Evolutionary conservation across 2,113 vertebrate species (phyloP), one percentile per base, ranked within the genome.

Genomic region (Puma concolor): DNA sequence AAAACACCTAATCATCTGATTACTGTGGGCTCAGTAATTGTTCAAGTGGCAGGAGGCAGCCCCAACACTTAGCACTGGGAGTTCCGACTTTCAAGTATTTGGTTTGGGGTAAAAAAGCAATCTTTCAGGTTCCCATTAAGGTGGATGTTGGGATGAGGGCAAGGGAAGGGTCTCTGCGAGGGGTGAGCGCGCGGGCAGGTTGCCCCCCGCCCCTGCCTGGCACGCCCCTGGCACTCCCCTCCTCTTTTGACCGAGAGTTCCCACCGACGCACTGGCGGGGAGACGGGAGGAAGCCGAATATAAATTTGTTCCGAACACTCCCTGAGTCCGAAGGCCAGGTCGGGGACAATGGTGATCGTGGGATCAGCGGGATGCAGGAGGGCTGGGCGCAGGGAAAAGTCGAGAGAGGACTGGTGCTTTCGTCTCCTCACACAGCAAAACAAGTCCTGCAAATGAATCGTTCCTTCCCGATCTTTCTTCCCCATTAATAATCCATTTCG

Each of bases 271-370:
- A 96, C 98, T 98, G 93, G 97, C 97, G 85, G 91, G 90, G 96
- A 97, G 95, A 97, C 97, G 95, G 67, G 88, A 97, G 98, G 97
- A 93, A 98, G 41, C 71, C 93, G 90, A 97, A 95, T 98, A 98
- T 98, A 98, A 98, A 97, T 98, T 98, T 98, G 98, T 98, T 97
- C 97, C 92, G 98, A 98, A 96, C 96, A 94, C 94, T 98, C 97
- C 97, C 88, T 96, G 91, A 94, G 97, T 98, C 86, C 87, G 88
- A 98, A 97, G 97, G 97, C 87, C 89, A 98, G 98, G 98, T 98
- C 97, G 97, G 98, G 98, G 98, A 98, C 98, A 98, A 97, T 82
- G 95, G 98, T 97, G 97, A 97, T 92, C 97, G 97, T 98, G 98
- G 98, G 98, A 97, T 97, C 98, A 95, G 97, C 97, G 96, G 88